Percentiles rank a stretch among this genome's conserved stretches.
phyloP scores from a whole-genome alignment of 2,113 vertebrate genomes.

The Oryzias javanicus region DNA sequence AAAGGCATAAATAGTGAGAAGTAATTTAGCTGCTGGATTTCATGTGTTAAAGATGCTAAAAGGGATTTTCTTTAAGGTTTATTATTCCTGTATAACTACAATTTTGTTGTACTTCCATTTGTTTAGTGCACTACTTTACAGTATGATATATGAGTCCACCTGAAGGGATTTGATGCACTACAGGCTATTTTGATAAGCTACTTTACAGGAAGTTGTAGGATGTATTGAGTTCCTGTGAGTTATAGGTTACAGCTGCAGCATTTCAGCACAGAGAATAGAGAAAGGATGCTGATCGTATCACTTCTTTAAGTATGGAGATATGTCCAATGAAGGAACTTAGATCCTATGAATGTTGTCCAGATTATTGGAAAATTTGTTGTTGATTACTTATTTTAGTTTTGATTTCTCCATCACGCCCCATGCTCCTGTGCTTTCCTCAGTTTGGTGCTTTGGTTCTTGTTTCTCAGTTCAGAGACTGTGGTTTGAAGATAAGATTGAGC shows the following conservation, averaged over 20 bases:
- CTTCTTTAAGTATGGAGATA: conserved; percentile 58
- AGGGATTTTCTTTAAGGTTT: neutral
- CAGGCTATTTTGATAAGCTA: conserved; percentile 80
- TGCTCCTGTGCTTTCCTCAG: conserved; percentile 27
- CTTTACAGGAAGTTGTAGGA: conserved; percentile 84
- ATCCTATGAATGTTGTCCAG: conserved; percentile 6
- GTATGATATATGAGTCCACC: neutral
- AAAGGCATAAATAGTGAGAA: too few relatives aligned
- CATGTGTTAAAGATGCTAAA: too few relatives aligned
- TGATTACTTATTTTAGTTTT: neutral
- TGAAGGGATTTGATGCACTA: conserved; percentile 57
- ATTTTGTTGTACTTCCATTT: neutral
- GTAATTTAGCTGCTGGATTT: too few relatives aligned
- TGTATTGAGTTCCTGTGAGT: conserved; percentile 80
- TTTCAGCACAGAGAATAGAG: conserved; percentile 65
- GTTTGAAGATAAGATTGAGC: conserved; percentile 49
- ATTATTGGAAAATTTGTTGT: neutral
- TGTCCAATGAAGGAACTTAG: conserved; percentile 45
- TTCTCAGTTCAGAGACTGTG: conserved; percentile 26
- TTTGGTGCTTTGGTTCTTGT: conserved; percentile 47
- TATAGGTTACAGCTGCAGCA: conserved; percentile 51
- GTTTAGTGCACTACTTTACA: conserved; percentile 8
- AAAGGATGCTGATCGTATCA: conserved; percentile 64
- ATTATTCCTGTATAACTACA: neutral
- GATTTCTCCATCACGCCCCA: neutral